These are phyloP conservation scores for Napeogenes inachia DNA, from an alignment of 2,888 invertebrate species.

Conservation along the genomic window DNA sequence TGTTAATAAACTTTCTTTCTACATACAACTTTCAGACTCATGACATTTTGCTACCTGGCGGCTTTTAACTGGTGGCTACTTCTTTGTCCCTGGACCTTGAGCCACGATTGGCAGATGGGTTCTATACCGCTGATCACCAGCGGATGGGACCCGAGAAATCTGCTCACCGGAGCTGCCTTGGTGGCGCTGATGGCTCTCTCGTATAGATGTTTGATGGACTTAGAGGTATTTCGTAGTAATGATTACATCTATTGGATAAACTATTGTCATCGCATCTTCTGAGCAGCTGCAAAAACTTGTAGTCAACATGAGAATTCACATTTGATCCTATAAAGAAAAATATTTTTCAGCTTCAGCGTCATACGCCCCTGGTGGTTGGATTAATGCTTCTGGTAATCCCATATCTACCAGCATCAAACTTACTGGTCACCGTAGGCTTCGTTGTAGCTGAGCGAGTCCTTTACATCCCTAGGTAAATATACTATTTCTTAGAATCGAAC, in stretches of 20 bases:
- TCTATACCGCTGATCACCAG: slow-evolving; percentile 86
- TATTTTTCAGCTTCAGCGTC: slow-evolving; percentile 76
- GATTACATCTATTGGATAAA: too few relatives aligned
- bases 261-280: too few relatives aligned
- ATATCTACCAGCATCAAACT: slow-evolving; percentile 91
- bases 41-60: slow-evolving; percentile 89
- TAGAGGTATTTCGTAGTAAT: slow-evolving; percentile 78
- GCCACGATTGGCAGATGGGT: slow-evolving; percentile 95
- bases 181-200: slow-evolving; percentile 78
- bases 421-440: slow-evolving; percentile 88
- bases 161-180: slow-evolving; percentile 83
- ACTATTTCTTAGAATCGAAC: neutral
- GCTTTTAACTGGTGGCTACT: slow-evolving; percentile 91
- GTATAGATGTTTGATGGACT: slow-evolving; percentile 80
- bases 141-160: slow-evolving; percentile 83
- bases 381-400: slow-evolving; percentile 86
- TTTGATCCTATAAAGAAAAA: neutral
- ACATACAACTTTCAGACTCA: slow-evolving; percentile 75
- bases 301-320: too few relatives aligned
- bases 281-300: too few relatives aligned
- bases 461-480: slow-evolving; percentile 87
- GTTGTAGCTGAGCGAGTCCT: slow-evolving; percentile 92
- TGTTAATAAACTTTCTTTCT: neutral
- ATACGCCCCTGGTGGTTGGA: slow-evolving; percentile 82
- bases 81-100: slow-evolving; percentile 85